Evolutionary conservation across 2,113 vertebrate genomes (phyloP).

Genomic region (Formicarius rufipectus): DNA sequence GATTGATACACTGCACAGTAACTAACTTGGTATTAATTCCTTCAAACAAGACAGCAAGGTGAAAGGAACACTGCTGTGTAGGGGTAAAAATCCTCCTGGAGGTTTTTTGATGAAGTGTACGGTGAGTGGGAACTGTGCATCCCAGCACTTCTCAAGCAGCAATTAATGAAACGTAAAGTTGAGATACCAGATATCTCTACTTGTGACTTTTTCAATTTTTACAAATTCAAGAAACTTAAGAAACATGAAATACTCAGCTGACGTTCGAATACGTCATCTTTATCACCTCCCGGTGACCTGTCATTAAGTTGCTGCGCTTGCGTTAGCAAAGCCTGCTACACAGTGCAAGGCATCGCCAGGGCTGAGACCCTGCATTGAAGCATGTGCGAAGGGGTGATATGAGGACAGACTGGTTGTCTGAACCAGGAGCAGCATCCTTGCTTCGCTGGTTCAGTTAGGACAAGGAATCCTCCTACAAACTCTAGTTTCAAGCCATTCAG

Average conservation of each 20-base stretch:
- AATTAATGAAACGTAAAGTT: neutral
- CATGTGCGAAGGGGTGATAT: neutral
- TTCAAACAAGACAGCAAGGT: neutral
- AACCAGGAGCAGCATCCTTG: neutral
- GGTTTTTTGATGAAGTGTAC: neutral
- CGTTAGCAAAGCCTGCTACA: neutral
- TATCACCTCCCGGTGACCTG: neutral
- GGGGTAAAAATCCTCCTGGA: neutral
- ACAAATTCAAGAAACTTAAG: neutral
- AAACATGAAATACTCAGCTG: accelerated
- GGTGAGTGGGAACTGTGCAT: neutral
- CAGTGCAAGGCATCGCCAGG: neutral
- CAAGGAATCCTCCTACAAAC: neutral
- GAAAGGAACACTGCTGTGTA: neutral
- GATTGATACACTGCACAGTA: neutral
- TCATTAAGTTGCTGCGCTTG: neutral
- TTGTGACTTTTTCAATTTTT: neutral
- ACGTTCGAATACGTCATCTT: neutral
- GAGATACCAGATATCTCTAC: neutral
- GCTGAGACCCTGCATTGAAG: neutral
- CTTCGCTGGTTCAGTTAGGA: neutral
- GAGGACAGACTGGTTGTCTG: neutral
- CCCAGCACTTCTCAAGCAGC: neutral
- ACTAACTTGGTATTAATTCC: neutral
- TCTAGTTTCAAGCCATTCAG: neutral